Percentiles rank a stretch among this genome's conserved stretches.
Conservation (phyloP, 2,888 invertebrate species). For the Patella caerulea region DNA sequence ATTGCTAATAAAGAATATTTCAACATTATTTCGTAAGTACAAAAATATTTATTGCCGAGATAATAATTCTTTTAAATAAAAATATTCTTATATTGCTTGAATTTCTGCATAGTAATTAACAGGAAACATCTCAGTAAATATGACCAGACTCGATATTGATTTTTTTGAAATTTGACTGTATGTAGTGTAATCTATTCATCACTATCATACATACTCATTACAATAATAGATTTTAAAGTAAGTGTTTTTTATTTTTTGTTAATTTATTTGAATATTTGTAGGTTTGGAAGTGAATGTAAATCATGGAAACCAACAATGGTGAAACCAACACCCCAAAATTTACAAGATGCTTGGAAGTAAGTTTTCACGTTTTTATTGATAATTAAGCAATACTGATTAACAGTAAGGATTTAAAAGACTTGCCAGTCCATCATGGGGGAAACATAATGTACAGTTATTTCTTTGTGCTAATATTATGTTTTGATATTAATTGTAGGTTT, state of each 20-base stretch:
- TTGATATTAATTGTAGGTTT: constrained; percentile 55
- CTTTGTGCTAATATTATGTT: no score
- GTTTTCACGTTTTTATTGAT: constrained; percentile 11
- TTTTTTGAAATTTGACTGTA: no score
- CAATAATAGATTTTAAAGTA: no score
- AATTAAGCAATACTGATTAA: background rate
- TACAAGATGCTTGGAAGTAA: constrained; percentile 71
- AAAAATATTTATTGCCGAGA: background rate
- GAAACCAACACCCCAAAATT: constrained; percentile 65
- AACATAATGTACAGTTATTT: no score
- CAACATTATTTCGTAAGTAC: constrained; percentile 70
- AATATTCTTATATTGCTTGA: no score
- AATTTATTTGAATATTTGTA: constrained; percentile 30
- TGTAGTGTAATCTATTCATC: no score
- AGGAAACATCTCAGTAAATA: no score
- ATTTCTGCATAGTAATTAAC: no score
- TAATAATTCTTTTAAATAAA: no score
- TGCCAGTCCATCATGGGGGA: no score
- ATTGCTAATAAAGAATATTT: constrained; percentile 70
- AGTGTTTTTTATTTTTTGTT: no score
- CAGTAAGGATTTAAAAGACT: background rate
- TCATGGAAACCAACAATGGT: constrained; percentile 69
- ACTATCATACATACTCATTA: no score
- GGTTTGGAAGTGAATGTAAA: constrained; percentile 65
- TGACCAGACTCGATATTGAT: background rate